phyloP scores from a whole-genome alignment of 2,797 vertebrate species.

The Podargus strigoides region DNA sequence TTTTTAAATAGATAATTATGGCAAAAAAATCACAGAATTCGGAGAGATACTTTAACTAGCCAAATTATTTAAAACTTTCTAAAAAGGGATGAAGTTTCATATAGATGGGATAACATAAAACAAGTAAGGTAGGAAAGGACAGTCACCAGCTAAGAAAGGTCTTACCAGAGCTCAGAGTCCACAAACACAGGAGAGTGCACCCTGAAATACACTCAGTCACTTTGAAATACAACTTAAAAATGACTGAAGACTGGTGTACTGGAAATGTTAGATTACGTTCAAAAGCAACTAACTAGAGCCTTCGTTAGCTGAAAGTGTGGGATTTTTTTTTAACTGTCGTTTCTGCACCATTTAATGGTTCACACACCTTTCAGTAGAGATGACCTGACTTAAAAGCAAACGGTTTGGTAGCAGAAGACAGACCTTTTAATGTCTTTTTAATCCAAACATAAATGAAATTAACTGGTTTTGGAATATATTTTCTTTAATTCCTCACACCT shows the following conservation, averaged over 20 bases:
- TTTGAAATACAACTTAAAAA: not conserved
- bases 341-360: not conserved
- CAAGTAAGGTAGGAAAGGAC: not conserved
- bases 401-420: fast-evolving
- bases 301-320: not conserved
- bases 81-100: not conserved
- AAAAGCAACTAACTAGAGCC: not conserved
- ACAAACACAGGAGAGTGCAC: fast-evolving
- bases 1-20: not conserved
- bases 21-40: not conserved
- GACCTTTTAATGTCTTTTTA: not conserved
- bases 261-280: not conserved
- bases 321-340: not conserved
- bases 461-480: not conserved
- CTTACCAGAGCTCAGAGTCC: not conserved
- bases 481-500: not conserved
- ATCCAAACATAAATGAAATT: not conserved
- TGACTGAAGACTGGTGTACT: not conserved
- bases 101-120: not conserved
- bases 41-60: not conserved
- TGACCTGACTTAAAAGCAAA: not conserved
- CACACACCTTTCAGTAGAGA: not conserved
- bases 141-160: not conserved
- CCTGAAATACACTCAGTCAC: fast-evolving
- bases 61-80: not conserved